A percentile compares a stretch with the other conserved stretches of the same genome.
Evolutionary conservation across 2,113 vertebrate species (phyloP).

Genomic region (Chitala chitala): DNA sequence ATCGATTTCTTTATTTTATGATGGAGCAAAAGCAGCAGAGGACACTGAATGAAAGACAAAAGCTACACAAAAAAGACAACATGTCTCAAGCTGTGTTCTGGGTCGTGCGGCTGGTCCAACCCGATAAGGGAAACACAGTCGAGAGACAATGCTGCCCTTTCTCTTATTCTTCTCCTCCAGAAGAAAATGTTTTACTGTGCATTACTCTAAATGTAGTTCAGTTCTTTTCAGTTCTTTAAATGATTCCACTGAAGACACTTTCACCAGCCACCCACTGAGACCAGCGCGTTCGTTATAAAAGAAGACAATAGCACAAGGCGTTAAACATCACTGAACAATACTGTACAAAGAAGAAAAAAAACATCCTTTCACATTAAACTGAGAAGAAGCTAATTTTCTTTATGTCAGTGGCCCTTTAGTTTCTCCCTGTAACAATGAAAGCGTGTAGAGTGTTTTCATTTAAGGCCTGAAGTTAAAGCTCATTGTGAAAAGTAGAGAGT

Average conservation of each 20-base stretch:
- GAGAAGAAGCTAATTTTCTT: background rate
- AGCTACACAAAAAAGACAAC: conserved; percentile 37
- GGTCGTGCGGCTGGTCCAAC: background rate
- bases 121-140: background rate
- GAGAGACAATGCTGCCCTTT: background rate
- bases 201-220: too few species aligned
- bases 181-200: background rate
- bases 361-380: background rate
- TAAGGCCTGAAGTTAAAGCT: background rate
- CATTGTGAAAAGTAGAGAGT: background rate
- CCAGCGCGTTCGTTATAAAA: background rate
- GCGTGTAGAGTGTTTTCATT: background rate
- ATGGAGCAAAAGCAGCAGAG: conserved; percentile 31
- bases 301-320: background rate
- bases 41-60: conserved; percentile 39
- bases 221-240: background rate
- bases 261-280: background rate
- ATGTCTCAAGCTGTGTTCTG: conserved; percentile 27
- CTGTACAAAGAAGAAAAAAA: background rate
- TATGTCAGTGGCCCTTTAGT: background rate
- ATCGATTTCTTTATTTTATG: conserved; percentile 51
- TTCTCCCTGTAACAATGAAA: background rate
- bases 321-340: conserved; percentile 1
- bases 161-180: background rate
- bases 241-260: background rate